Conservation (phyloP, 1,140 invertebrate genomes). For the Tribolium madens region DNA sequence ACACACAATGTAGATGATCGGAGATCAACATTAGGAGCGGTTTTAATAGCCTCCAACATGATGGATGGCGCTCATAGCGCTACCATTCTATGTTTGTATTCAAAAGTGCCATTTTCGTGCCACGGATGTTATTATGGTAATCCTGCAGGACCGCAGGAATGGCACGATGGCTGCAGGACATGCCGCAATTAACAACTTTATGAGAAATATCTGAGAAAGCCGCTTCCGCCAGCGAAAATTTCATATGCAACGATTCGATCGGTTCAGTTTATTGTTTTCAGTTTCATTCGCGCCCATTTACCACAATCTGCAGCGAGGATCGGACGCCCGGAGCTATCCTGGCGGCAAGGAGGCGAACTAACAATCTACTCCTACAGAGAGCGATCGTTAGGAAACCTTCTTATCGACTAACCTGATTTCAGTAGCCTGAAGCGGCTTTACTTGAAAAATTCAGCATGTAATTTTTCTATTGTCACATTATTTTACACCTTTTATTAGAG, state of each 20-base stretch:
- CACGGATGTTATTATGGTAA: constrained; percentile 35
- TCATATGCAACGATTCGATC: neutral
- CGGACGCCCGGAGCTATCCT: constrained; percentile 46
- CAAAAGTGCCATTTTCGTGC: constrained; percentile 32
- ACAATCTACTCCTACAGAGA: constrained; percentile 51
- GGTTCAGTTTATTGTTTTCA: constrained; percentile 22
- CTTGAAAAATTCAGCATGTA: constrained; percentile 47
- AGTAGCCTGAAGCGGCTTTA: constrained; percentile 50
- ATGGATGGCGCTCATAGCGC: constrained; percentile 27
- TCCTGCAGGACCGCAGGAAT: constrained; percentile 15
- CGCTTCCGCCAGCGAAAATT: neutral
- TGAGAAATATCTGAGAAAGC: constrained; percentile 3
- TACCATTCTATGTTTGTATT: constrained; percentile 30
- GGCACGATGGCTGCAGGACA: constrained; percentile 27
- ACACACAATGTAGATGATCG: constrained; percentile 13
- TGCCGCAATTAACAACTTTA: constrained; percentile 16
- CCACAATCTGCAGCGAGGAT: constrained; percentile 35
- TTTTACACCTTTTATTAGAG: constrained; percentile 52
- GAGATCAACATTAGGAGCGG: constrained; percentile 11
- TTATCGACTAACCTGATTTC: constrained; percentile 60
- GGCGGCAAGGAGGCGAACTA: constrained; percentile 55
- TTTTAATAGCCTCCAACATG: constrained; percentile 20
- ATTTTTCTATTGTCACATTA: constrained; percentile 55
- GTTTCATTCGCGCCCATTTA: constrained; percentile 38
- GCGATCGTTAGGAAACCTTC: constrained; percentile 57